Evolutionary conservation across 1,140 invertebrate genomes (phyloP), one percentile per base, ranked within the genome.

Genomic region (Elymnias hypermnestra): DNA sequence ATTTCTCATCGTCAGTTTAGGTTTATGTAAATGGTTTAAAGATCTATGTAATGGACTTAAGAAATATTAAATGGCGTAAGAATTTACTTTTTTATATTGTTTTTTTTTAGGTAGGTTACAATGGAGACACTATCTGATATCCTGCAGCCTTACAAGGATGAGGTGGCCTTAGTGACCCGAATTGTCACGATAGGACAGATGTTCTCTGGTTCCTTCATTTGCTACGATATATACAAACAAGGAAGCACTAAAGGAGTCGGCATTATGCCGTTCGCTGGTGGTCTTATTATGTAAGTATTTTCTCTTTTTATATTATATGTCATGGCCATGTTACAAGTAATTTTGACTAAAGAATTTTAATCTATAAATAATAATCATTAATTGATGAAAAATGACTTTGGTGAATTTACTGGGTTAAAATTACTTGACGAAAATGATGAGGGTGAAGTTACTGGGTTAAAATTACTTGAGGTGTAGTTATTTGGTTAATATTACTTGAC

Each of bases 251-350:
- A 88, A 53, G 89, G 89, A 48, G 86, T 90, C 42, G 88, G 90
- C 36, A 76, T 91, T 17, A 90, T 90, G 65, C 91, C 92, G 1
- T 94, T 95, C 79, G 57, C 93, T 25, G 92, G 92, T 26, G 92
- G 92, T 77, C 62, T 92, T 63, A 89, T 90, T 54, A 89, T 95
- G 93, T 94, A 77, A 91, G 92, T 91, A n/a, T n/a, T n/a, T n/a
- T n/a, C n/a, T n/a, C n/a, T n/a, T n/a, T n/a, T n/a, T n/a, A n/a
- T n/a, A n/a, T n/a, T n/a, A n/a, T n/a, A n/a, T n/a, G n/a, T n/a
- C n/a, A n/a, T n/a, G n/a, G n/a, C n/a, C n/a, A n/a, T n/a, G n/a
- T n/a, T n/a, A n/a, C n/a, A n/a, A n/a, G n/a, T n/a, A n/a, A n/a
- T n/a, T n/a, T n/a, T n/a, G n/a, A n/a, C n/a, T n/a, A 28, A 28